These are phyloP conservation scores for Cassiopea xamachana DNA, from an alignment of 30 jellyfish, hydroid and myxozoan species.

Conservation along the genomic window DNA sequence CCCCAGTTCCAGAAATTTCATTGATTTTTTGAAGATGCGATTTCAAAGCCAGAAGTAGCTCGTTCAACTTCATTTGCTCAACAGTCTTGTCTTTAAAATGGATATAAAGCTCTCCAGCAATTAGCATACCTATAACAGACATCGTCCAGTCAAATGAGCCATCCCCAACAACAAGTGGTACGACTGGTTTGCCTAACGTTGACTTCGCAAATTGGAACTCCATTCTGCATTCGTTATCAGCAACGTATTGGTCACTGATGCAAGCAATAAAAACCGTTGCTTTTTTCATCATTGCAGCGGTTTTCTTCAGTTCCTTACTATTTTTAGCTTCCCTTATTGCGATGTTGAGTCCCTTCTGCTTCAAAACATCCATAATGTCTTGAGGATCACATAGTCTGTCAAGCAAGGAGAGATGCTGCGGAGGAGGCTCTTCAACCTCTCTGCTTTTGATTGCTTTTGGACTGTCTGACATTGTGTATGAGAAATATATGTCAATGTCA, in stretches of 20 bases:
- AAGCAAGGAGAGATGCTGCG: constrained; percentile 13
- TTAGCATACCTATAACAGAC: constrained; percentile 82
- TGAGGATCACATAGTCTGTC: constrained; percentile 75
- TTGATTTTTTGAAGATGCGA: constrained; percentile 57
- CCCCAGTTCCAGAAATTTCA: constrained; percentile 30
- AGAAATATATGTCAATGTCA: constrained; percentile 59
- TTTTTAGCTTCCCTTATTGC: constrained; percentile 38
- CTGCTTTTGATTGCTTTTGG: constrained; percentile 43
- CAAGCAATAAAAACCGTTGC: constrained; percentile 86
- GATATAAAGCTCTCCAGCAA: constrained; percentile 86
- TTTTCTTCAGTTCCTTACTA: constrained; percentile 54
- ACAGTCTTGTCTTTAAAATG: constrained; percentile 78
- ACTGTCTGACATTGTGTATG: constrained; percentile 58
- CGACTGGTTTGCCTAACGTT: constrained; percentile 71
- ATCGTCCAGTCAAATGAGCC: constrained; percentile 82
- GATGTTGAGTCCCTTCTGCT: constrained; percentile 59
- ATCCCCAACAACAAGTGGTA: constrained; percentile 88
- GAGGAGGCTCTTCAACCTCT: constrained; percentile 34
- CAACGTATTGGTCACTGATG: constrained; percentile 81
- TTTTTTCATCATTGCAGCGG: constrained; percentile 61
- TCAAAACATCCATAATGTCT: constrained; percentile 41
- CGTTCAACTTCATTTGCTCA: constrained; percentile 54
- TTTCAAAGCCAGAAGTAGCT: constrained; percentile 53
- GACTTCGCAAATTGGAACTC: constrained; percentile 86
- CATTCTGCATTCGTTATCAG: constrained; percentile 79